Conservation (phyloP, 2,888 invertebrate species). For the Hetaerina titia region DNA sequence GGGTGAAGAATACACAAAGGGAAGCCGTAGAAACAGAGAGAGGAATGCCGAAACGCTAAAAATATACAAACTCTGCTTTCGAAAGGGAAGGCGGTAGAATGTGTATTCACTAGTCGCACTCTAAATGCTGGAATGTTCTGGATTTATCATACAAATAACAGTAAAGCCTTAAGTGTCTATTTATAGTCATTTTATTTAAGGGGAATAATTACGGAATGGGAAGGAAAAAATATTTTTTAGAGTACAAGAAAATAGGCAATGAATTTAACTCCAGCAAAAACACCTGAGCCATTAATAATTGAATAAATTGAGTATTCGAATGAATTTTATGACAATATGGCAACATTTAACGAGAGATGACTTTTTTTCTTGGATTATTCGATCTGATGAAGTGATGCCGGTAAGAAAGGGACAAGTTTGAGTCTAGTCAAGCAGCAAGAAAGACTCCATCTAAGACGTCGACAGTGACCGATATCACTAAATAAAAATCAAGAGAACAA, state of each 20-base stretch:
- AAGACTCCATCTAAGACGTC: too few relatives aligned
- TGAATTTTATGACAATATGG: not conserved
- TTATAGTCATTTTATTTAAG: too few relatives aligned
- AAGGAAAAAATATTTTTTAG: not conserved
- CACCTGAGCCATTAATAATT: not conserved
- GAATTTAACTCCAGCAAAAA: not conserved
- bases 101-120: too few relatives aligned
- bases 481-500: too few relatives aligned
- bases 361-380: not conserved
- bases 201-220: not conserved
- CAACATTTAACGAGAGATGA: not conserved
- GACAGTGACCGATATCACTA: too few relatives aligned
- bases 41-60: not conserved
- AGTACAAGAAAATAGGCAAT: not conserved
- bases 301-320: not conserved
- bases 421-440: too few relatives aligned
- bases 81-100: not conserved
- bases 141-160: too few relatives aligned
- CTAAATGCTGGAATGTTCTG: too few relatives aligned
- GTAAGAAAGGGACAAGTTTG: not conserved
- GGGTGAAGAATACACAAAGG: constrained; percentile 39
- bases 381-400: not conserved
- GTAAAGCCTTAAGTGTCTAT: too few relatives aligned
- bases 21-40: not conserved
- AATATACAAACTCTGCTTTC: not conserved